Percentiles rank a stretch among this genome's conserved stretches.
Evolutionary conservation across 1,140 invertebrate genomes (phyloP).

Genomic region (Pseudomyrmex pallidus): DNA sequence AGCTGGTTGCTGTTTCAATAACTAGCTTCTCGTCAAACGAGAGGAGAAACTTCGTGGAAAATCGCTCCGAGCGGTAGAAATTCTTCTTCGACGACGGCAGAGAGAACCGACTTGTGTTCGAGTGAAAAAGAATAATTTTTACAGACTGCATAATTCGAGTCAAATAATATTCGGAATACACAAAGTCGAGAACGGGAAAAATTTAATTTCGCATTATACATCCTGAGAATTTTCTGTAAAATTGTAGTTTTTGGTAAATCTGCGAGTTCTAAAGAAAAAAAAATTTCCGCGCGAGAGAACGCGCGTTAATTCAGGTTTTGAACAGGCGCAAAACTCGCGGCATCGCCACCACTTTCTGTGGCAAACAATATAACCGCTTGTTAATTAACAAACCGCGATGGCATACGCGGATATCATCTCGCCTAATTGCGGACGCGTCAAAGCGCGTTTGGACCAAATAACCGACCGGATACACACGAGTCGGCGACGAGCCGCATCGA

Average conservation of each 20-base stretch:
- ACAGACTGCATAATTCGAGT: too few relatives aligned
- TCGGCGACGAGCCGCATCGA: neutral
- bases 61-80: neutral
- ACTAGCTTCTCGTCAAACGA: constrained; percentile 23
- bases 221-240: too few relatives aligned
- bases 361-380: constrained; percentile 3
- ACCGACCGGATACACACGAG: neutral
- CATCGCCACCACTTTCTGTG: neutral
- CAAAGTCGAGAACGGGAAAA: too few relatives aligned
- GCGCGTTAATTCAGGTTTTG: neutral
- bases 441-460: neutral
- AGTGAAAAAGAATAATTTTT: neutral
- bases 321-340: neutral
- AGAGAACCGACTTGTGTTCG: too few relatives aligned
- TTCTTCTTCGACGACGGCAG: neutral
- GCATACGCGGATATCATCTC: constrained; percentile 11
- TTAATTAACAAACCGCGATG: constrained; percentile 51
- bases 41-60: neutral
- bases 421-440: constrained; percentile 27
- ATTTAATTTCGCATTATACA: too few relatives aligned
- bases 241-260: too few relatives aligned
- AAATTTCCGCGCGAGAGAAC: neutral
- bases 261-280: too few relatives aligned
- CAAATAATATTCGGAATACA: too few relatives aligned
- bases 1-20: constrained; percentile 39